These are phyloP conservation scores for Hirudinaria manillensis DNA, from an alignment of 2,888 invertebrate species.

Conservation along the genomic window DNA sequence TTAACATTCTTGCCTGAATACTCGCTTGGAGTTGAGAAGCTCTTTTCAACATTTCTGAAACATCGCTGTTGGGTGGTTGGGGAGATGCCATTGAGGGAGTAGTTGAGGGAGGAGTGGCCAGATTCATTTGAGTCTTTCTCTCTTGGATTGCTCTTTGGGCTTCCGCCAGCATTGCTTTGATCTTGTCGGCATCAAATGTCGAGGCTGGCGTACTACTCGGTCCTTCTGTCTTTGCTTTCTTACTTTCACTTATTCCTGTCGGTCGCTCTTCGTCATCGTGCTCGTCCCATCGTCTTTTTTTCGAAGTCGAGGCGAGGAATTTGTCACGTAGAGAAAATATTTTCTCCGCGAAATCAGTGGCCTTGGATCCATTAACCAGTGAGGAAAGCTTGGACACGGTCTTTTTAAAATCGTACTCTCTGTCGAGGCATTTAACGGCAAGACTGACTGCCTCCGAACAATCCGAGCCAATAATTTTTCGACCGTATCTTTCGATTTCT, in stretches of 20 bases:
- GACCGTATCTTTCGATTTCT: slow-evolving; percentile 73
- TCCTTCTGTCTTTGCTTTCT: too few relatives aligned
- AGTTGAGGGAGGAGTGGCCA: neutral
- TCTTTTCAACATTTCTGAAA: slow-evolving; percentile 73
- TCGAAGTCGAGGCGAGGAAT: too few relatives aligned
- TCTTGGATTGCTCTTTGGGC: slow-evolving; percentile 87
- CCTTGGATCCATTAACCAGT: too few relatives aligned
- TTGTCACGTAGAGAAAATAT: too few relatives aligned
- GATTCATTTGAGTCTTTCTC: slow-evolving; percentile 64
- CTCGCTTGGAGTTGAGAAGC: slow-evolving; percentile 83
- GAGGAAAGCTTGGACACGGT: slow-evolving; percentile 55
- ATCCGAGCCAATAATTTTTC: slow-evolving; percentile 72
- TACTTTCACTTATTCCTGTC: too few relatives aligned
- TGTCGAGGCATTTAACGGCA: slow-evolving; percentile 71
- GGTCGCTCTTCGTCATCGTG: too few relatives aligned
- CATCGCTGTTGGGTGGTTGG: slow-evolving; percentile 38
- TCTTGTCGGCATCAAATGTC: slow-evolving; percentile 40
- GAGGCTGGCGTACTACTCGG: too few relatives aligned
- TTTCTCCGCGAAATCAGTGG: too few relatives aligned
- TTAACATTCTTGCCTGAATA: slow-evolving; percentile 76
- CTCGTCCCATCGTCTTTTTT: too few relatives aligned
- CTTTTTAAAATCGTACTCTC: slow-evolving; percentile 75
- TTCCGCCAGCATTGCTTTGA: slow-evolving; percentile 84
- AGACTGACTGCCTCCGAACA: slow-evolving; percentile 75
- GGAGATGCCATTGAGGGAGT: slow-evolving; percentile 12